phyloP scores from a whole-genome alignment of 2,797 vertebrate genomes.

The Echiichthys vipera region DNA sequence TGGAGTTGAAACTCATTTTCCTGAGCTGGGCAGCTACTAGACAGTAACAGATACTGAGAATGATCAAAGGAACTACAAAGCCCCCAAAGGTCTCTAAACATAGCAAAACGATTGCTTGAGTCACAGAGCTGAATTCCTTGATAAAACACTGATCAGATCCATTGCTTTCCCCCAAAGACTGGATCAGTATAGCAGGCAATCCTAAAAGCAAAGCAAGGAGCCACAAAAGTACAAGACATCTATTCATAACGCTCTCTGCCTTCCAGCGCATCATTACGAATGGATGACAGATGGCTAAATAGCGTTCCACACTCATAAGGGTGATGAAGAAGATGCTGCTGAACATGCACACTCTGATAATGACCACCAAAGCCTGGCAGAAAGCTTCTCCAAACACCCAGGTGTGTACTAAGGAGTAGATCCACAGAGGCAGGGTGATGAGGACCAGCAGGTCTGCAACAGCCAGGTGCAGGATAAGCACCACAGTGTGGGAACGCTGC shows the following conservation, averaged over 20 bases:
- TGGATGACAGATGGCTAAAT: slow-evolving; percentile 83
- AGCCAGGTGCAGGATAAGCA: slow-evolving; percentile 86
- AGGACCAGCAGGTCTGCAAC: slow-evolving; percentile 84
- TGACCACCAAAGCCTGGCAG: slow-evolving; percentile 79
- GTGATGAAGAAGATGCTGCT: slow-evolving; percentile 88
- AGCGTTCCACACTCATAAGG: slow-evolving; percentile 85
- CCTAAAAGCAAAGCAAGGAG: slow-evolving; percentile 80
- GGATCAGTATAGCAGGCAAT: slow-evolving; percentile 74
- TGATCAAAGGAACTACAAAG: slow-evolving; percentile 83
- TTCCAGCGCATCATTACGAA: slow-evolving; percentile 69
- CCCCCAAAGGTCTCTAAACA: slow-evolving; percentile 84
- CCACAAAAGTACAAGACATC: slow-evolving; percentile 80
- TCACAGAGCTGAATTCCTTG: slow-evolving; percentile 62
- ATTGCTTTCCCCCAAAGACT: slow-evolving; percentile 37
- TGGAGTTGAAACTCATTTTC: slow-evolving; percentile 80
- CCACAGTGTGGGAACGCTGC: slow-evolving; percentile 79
- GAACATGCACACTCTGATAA: slow-evolving; percentile 86
- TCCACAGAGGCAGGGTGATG: slow-evolving; percentile 87
- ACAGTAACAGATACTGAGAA: slow-evolving; percentile 84
- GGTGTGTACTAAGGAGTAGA: slow-evolving; percentile 80
- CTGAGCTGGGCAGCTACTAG: slow-evolving; percentile 73
- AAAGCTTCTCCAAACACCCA: slow-evolving; percentile 80
- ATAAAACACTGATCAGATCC: slow-evolving; percentile 64
- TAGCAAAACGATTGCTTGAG: slow-evolving; percentile 57
- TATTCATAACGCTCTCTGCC: slow-evolving; percentile 21